These are phyloP conservation scores for Ormyrus thymus DNA, from an alignment of 2,888 invertebrate species.

Conservation along the genomic window DNA sequence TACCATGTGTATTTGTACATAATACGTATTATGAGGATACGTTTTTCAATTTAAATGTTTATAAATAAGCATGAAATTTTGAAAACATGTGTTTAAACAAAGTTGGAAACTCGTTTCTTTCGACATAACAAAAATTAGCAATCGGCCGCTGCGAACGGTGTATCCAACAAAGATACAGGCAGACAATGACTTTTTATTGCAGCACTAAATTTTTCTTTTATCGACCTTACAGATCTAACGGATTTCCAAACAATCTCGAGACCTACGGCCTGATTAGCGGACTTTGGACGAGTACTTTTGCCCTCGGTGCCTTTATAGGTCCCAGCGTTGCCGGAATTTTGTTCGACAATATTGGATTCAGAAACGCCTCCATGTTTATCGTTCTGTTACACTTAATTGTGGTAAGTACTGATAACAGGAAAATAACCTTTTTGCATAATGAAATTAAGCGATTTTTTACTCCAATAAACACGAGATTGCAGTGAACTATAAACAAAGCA, in stretches of 20 bases:
- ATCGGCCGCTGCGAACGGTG: not conserved
- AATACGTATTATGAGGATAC: too few relatives aligned
- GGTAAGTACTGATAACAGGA: conserved; percentile 75
- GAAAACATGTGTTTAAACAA: too few relatives aligned
- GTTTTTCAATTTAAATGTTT: too few relatives aligned
- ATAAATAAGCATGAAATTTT: too few relatives aligned
- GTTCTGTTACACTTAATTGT: conserved; percentile 81
- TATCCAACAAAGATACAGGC: not conserved
- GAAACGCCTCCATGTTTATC: conserved; percentile 83
- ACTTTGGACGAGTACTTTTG: conserved; percentile 92
- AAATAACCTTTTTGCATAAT: not conserved
- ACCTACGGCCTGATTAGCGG: conserved; percentile 94
- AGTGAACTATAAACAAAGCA: too few relatives aligned
- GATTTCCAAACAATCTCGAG: conserved; percentile 89
- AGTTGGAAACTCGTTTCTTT: too few relatives aligned
- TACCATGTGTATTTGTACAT: too few relatives aligned
- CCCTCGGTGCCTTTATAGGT: conserved; percentile 90
- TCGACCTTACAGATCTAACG: conserved; percentile 77
- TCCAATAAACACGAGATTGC: not conserved
- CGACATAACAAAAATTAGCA: too few relatives aligned
- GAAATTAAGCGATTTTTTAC: not conserved
- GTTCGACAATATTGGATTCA: conserved; percentile 84
- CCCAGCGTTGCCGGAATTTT: conserved; percentile 86
- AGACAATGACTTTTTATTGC: not conserved
- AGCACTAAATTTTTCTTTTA: not conserved